phyloP scores from a whole-genome alignment of 2,797 vertebrate species.

The Phrynocephalus forsythii region DNA sequence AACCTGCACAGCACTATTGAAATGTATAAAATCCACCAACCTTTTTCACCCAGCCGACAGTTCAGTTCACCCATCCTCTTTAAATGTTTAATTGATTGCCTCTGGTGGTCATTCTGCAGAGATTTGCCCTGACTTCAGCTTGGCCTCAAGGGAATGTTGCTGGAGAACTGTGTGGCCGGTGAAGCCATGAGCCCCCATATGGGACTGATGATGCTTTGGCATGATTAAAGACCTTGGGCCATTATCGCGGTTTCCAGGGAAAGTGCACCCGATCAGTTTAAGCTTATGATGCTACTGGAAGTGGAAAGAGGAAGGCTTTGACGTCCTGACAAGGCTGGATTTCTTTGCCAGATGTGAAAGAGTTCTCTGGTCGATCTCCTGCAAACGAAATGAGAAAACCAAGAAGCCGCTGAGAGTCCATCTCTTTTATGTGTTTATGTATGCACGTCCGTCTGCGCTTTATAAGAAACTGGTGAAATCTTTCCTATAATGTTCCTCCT shows the following conservation, averaged over 20 bases:
- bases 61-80: accelerated
- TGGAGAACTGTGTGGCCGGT: background rate
- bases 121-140: background rate
- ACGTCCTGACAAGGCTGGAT: background rate
- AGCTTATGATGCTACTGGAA: constrained; percentile 42
- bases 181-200: constrained; percentile 22
- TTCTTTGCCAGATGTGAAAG: constrained; percentile 10
- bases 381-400: constrained; percentile 38
- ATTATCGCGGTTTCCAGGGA: constrained; percentile 24
- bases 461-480: background rate
- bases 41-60: accelerated
- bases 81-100: background rate
- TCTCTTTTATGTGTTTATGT: constrained; percentile 20
- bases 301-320: background rate
- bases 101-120: constrained; percentile 21
- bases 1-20: background rate
- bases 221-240: constrained; percentile 33
- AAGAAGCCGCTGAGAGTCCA: background rate
- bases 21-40: background rate
- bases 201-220: background rate
- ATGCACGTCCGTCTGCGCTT: background rate
- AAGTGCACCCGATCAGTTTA: constrained; percentile 21
- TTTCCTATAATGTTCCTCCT: constrained; percentile 30
- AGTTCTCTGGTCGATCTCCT: constrained; percentile 27
- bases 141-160: background rate